A percentile compares a stretch with the other conserved stretches of the same genome.
phyloP scores from a whole-genome alignment of 1,140 invertebrate species.

The Heliconius eleuchia region DNA sequence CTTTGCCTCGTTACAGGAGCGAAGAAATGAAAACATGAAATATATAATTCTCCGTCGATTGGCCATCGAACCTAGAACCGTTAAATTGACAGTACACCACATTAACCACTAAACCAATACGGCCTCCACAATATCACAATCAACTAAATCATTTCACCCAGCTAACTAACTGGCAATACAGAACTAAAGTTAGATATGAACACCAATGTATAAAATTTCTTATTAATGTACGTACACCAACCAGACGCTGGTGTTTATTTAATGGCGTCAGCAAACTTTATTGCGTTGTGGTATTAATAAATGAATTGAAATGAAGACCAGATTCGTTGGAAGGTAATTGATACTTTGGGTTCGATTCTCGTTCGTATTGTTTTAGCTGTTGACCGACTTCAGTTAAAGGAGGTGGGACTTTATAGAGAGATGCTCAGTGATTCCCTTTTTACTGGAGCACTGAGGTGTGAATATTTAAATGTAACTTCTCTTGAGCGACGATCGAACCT shows the following conservation, averaged over 20 bases:
- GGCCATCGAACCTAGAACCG: too few relatives aligned
- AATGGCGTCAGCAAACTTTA: constrained; percentile 2
- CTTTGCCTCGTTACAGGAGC: too few relatives aligned
- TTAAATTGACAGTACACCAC: too few relatives aligned
- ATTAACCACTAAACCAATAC: too few relatives aligned
- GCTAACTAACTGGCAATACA: not conserved
- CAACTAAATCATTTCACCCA: not conserved
- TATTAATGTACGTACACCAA: not conserved
- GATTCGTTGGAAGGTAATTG: not conserved
- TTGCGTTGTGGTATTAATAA: not conserved
- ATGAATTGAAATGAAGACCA: not conserved
- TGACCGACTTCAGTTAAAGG: too few relatives aligned
- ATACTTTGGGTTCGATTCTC: not conserved
- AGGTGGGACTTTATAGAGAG: too few relatives aligned
- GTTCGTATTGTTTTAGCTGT: not conserved
- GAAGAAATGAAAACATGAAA: too few relatives aligned
- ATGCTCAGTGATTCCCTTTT: too few relatives aligned
- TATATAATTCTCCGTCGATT: too few relatives aligned
- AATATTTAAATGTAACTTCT: too few relatives aligned
- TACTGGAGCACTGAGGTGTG: too few relatives aligned
- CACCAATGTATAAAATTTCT: not conserved
- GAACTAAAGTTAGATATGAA: not conserved
- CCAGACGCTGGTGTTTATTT: not conserved
- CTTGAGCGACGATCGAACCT: not conserved
- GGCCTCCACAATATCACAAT: not conserved